Percentiles rank a stretch among this genome's conserved stretches.
phyloP scores from a whole-genome alignment of 2,797 vertebrate genomes.

The Oryzias sinensis region DNA sequence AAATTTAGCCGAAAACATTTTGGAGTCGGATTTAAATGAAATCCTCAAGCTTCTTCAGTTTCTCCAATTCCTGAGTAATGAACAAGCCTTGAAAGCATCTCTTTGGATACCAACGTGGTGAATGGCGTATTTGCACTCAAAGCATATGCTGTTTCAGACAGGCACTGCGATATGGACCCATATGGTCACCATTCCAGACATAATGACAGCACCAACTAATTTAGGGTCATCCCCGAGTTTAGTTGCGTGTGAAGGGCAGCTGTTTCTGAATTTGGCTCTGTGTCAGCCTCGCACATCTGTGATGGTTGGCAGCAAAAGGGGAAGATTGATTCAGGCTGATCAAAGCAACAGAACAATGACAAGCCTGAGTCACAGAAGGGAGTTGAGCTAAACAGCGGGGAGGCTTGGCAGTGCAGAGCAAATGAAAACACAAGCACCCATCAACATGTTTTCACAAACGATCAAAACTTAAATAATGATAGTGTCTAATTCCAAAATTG shows the following conservation, averaged over 20 bases:
- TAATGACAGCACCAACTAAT: conserved; percentile 76
- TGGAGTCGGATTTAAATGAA: conserved; percentile 28
- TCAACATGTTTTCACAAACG: conserved; percentile 57
- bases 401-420: conserved; percentile 33
- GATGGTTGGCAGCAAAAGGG: conserved; percentile 57
- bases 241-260: conserved; percentile 62
- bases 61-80: conserved; percentile 46
- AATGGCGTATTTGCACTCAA: conserved; percentile 61
- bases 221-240: conserved; percentile 68
- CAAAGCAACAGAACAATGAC: conserved; percentile 67
- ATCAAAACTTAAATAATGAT: conserved; percentile 56
- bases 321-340: conserved; percentile 62
- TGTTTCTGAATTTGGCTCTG: conserved; percentile 65
- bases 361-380: conserved; percentile 45
- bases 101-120: conserved; percentile 61
- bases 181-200: conserved; percentile 71
- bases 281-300: conserved; percentile 70
- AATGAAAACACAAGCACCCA: conserved; percentile 31
- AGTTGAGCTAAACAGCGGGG: conserved; percentile 39
- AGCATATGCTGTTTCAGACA: conserved; percentile 73
- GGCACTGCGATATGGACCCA: conserved; percentile 73
- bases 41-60: conserved; percentile 41
- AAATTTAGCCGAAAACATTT: conserved; percentile 26
- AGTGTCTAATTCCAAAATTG: conserved; percentile 58
- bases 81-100: conserved; percentile 42